phyloP scores from a whole-genome alignment of 2,797 vertebrate genomes.

The Siniperca scherzeri region DNA sequence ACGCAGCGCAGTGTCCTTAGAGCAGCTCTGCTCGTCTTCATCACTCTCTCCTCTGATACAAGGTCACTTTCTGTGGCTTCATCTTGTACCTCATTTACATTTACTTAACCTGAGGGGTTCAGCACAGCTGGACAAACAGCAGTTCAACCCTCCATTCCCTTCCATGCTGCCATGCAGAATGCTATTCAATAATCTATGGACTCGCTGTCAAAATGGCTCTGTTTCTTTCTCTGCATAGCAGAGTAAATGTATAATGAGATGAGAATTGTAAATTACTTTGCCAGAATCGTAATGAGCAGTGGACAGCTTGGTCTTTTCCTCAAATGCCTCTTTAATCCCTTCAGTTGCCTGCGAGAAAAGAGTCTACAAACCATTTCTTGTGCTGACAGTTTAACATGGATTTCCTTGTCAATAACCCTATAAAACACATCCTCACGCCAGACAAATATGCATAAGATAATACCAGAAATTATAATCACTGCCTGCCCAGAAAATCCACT shows the following conservation, averaged over 20 bases:
- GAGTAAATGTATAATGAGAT: constrained; percentile 59
- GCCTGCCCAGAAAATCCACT: constrained; percentile 47
- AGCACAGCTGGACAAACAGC: constrained; percentile 69
- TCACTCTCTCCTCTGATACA: constrained; percentile 48
- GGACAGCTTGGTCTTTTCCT: constrained; percentile 69
- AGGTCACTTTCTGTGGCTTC: constrained; percentile 62
- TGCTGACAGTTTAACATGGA: constrained; percentile 65
- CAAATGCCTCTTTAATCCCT: constrained; percentile 76
- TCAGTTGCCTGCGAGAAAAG: constrained; percentile 54
- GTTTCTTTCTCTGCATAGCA: constrained; percentile 34
- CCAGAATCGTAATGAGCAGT: constrained; percentile 65
- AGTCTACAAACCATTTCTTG: constrained; percentile 59
- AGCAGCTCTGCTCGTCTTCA: constrained; percentile 11
- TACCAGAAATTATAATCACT: constrained; percentile 53
- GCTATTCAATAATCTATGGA: constrained; percentile 55
- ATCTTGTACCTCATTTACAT: constrained; percentile 66
- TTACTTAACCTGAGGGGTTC: constrained; percentile 53
- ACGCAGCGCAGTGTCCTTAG: constrained; percentile 19
- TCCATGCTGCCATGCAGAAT: constrained; percentile 16
- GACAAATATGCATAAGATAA: constrained; percentile 55
- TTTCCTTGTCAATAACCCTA: constrained; percentile 67
- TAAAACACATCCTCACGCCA: constrained; percentile 63
- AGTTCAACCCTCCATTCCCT: constrained; percentile 18
- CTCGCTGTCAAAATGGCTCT: constrained; percentile 37
- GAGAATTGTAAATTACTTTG: constrained; percentile 61